Evolutionary conservation across 2,888 invertebrate species (phyloP).

Genomic region (Trichopria drosophilae): DNA sequence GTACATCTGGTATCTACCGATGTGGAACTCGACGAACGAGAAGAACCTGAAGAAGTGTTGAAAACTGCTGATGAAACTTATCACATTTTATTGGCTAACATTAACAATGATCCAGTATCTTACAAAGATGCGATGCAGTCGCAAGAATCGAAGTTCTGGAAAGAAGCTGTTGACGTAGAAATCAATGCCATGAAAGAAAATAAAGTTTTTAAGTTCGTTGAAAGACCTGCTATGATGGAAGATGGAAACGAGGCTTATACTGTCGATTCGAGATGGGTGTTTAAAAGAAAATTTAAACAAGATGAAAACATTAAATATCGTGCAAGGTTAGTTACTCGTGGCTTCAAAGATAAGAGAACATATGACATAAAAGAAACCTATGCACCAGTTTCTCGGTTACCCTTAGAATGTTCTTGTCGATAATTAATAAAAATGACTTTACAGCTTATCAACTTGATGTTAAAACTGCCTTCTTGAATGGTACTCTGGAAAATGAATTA

Average conservation of each 20-base stretch:
- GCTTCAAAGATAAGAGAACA: conserved; percentile 19
- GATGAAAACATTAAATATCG: conserved; percentile 13
- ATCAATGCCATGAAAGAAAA: conserved; percentile 26
- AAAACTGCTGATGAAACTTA: conserved; percentile 10
- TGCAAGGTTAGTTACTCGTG: conserved; percentile 27
- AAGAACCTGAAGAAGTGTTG: no score
- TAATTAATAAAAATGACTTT: conserved; percentile 23
- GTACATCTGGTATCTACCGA: not conserved
- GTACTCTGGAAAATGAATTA: conserved; percentile 16
- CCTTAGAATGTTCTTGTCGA: conserved; percentile 6
- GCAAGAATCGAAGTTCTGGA: conserved; percentile 1
- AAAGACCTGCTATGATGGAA: no score
- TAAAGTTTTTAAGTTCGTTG: conserved; percentile 27
- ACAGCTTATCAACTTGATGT: conserved; percentile 24
- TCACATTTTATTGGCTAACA: conserved; percentile 11
- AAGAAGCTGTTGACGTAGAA: conserved; percentile 19
- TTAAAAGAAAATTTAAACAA: conserved; percentile 24
- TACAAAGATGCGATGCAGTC: conserved; percentile 15
- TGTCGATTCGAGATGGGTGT: not conserved
- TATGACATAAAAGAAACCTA: conserved; percentile 24
- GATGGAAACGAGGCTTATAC: not conserved
- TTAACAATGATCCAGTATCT: conserved; percentile 6
- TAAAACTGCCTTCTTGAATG: conserved; percentile 26
- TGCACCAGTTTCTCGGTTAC: conserved; percentile 18
- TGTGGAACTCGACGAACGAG: not conserved